phyloP scores from a whole-genome alignment of 2,888 invertebrate genomes.

The Rhabditophanes sp. region DNA sequence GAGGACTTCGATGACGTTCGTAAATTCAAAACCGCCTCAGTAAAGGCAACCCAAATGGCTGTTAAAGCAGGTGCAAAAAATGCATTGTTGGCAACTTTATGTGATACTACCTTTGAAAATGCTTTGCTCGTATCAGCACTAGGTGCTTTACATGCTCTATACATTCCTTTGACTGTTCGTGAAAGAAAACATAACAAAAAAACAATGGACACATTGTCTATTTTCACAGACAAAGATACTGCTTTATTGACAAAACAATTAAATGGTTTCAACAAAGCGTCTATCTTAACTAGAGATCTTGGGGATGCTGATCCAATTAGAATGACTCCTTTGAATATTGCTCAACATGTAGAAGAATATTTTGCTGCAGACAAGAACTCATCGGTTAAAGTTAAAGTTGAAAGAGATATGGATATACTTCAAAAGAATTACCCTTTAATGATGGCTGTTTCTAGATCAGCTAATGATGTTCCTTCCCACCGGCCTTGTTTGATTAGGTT shows the following conservation, averaged over 20 bases:
- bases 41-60: conserved; percentile 25
- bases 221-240: conserved; percentile 7
- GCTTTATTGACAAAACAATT: conserved; percentile 13
- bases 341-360: conserved; percentile 55
- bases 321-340: conserved; percentile 67
- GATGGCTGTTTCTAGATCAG: conserved; percentile 51
- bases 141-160: conserved; percentile 70
- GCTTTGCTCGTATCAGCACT: conserved; percentile 64
- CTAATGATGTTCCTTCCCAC: conserved; percentile 50
- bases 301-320: conserved; percentile 76
- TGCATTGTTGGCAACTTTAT: conserved; percentile 59
- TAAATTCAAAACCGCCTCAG: too few species aligned
- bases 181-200: conserved; percentile 19
- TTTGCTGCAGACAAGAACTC: conserved; percentile 12
- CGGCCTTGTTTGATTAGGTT: conserved; percentile 65
- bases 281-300: conserved; percentile 52
- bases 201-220: conserved; percentile 20
- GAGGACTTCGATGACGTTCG: conserved; percentile 51
- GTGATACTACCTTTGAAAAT: conserved; percentile 53
- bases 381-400: conserved; percentile 13
- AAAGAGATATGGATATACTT: conserved; percentile 48
- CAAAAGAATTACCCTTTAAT: conserved; percentile 61
- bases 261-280: conserved; percentile 34
- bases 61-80: conserved; percentile 57
- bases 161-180: conserved; percentile 53